phyloP scores from a whole-genome alignment of 2,113 vertebrate genomes.

The Caloenas nicobarica region DNA sequence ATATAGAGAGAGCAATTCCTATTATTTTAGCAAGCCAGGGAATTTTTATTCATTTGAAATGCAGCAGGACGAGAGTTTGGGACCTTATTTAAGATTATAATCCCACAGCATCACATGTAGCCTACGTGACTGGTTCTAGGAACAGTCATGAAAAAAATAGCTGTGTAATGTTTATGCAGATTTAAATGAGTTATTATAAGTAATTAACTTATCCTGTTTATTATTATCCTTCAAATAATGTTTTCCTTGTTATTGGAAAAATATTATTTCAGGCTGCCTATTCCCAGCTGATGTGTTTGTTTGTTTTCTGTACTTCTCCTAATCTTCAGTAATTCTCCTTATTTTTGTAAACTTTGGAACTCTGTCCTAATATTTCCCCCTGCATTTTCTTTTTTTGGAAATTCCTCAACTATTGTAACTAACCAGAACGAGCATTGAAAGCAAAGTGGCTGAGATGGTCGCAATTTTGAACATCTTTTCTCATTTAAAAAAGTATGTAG shows the following conservation, averaged over 20 bases:
- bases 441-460: not conserved
- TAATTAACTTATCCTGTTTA: conserved; percentile 29
- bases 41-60: conserved; percentile 10
- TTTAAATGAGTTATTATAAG: not conserved
- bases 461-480: not conserved
- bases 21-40: not conserved
- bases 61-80: not conserved
- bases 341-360: conserved; percentile 12
- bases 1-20: not conserved
- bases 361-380: not conserved
- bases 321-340: not conserved
- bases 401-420: not conserved
- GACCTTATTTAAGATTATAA: not conserved
- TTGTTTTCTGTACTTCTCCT: not conserved
- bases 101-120: not conserved
- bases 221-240: conserved; percentile 16
- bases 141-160: conserved; percentile 2
- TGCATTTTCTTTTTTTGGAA: not conserved
- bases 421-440: not conserved
- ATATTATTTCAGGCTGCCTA: not conserved
- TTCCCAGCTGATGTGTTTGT: not conserved
- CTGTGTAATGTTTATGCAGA: conserved; percentile 1
- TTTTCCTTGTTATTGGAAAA: not conserved
- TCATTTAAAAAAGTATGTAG: not conserved
- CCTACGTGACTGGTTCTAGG: not conserved